These are phyloP conservation scores for western clawed frog (Xenopus tropicalis) DNA, from an alignment of 2,113 vertebrate species.

Conservation along the genomic window UCB_Xtro_10.0 CM004443.2:37035001-37035500, in stretches of 20 bases:
- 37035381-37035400: slow-evolving; percentile 82
- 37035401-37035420: slow-evolving; percentile 81
- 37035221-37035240: slow-evolving; percentile 99
- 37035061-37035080: slow-evolving; percentile 99
- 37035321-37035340: slow-evolving; percentile 99
- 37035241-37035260: slow-evolving; percentile 90
- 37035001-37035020: slow-evolving; percentile 82
- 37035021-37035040: slow-evolving; percentile 97
- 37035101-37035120: slow-evolving; percentile 81
- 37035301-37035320: slow-evolving; percentile 79
- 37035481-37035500: slow-evolving; percentile 82
- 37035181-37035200: slow-evolving; percentile 99
- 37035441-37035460: slow-evolving; percentile 71
- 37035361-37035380: slow-evolving; percentile 99
- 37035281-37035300: slow-evolving; percentile 85
- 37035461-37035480: slow-evolving; percentile 74
- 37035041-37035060: slow-evolving; percentile 96
- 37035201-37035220: slow-evolving; percentile 99
- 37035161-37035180: slow-evolving; percentile 99
- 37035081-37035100: slow-evolving; percentile 98
- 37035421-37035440: slow-evolving; percentile 72
- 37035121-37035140: slow-evolving; percentile 89
- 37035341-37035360: slow-evolving; percentile 99
- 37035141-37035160: slow-evolving; percentile 99
- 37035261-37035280: slow-evolving; percentile 83